Evolutionary conservation across 1,140 invertebrate species (phyloP).

Genomic region (Battus philenor): DNA sequence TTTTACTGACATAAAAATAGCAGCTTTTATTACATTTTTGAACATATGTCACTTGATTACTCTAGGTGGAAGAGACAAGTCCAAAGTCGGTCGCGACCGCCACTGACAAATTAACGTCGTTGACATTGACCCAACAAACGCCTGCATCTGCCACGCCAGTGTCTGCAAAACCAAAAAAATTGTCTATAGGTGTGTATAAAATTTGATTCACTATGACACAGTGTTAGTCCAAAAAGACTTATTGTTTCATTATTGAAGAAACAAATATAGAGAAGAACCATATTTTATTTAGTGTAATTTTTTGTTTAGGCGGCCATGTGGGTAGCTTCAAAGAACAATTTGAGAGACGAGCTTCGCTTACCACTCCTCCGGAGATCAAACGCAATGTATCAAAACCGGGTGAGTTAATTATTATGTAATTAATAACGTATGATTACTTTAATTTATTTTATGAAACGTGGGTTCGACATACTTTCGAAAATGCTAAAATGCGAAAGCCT

Average conservation of each 20-base stretch:
- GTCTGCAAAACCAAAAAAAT: slow-evolving; percentile 84
- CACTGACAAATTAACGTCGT: slow-evolving; percentile 56
- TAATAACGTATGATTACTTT: too few relatives aligned
- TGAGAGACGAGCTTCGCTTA: slow-evolving; percentile 84
- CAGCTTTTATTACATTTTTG: too few relatives aligned
- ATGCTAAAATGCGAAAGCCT: too few relatives aligned
- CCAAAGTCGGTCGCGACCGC: slow-evolving; percentile 35
- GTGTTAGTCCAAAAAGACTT: too few relatives aligned
- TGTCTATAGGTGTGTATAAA: slow-evolving; percentile 78
- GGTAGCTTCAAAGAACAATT: slow-evolving; percentile 90
- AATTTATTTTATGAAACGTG: too few relatives aligned
- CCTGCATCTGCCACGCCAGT: slow-evolving; percentile 43
- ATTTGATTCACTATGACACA: too few relatives aligned
- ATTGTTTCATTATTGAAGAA: too few relatives aligned
- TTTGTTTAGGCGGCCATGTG: slow-evolving; percentile 80
- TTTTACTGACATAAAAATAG: too few relatives aligned
- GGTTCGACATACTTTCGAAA: too few relatives aligned
- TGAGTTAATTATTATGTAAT: too few relatives aligned
- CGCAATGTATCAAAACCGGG: slow-evolving; percentile 56
- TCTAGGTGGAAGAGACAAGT: slow-evolving; percentile 38
- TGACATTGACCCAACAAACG: slow-evolving; percentile 34
- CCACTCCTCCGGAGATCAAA: slow-evolving; percentile 63
- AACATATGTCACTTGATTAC: neutral
- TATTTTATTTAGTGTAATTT: neutral
- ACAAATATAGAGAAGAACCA: neutral